Conservation (phyloP, 2,888 invertebrate genomes). For the Arrhopalites spinosus region DNA sequence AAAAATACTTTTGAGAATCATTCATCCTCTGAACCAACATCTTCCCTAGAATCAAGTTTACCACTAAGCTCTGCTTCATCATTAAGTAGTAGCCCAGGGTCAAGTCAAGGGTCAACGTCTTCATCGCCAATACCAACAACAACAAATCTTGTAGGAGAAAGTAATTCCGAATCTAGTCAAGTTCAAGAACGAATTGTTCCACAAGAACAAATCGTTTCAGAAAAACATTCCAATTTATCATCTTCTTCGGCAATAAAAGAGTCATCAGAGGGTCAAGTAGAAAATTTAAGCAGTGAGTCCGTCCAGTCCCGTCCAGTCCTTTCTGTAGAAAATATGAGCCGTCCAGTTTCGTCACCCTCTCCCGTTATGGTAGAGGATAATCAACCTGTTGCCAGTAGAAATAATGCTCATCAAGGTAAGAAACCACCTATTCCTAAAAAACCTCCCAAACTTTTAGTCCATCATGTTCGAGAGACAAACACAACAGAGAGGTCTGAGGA, state of each 20-base stretch:
- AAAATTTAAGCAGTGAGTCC: not conserved
- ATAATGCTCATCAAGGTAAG: slow-evolving; percentile 54
- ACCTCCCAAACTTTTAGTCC: slow-evolving; percentile 24
- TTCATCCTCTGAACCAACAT: not conserved
- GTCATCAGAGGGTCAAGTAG: not conserved
- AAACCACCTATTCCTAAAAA: slow-evolving; percentile 30
- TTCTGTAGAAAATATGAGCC: slow-evolving; percentile 6
- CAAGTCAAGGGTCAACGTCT: slow-evolving; percentile 40
- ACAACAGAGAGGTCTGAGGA: slow-evolving; percentile 1
- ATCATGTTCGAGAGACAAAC: slow-evolving; percentile 8
- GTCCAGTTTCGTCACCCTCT: slow-evolving; percentile 5
- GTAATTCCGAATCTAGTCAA: slow-evolving; percentile 12
- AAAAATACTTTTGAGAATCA: not conserved
- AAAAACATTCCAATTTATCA: slow-evolving; percentile 7
- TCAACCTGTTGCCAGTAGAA: slow-evolving; percentile 45
- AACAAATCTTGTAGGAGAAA: slow-evolving; percentile 8
- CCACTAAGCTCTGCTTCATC: slow-evolving; percentile 48
- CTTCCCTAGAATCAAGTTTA: slow-evolving; percentile 37
- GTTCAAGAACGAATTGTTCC: no score
- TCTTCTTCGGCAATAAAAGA: not conserved
- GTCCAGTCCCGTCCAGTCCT: not conserved
- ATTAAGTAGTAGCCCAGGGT: slow-evolving; percentile 42
- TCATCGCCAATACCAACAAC: slow-evolving; percentile 43
- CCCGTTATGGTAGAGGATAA: slow-evolving; percentile 28
- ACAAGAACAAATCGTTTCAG: no score